Evolutionary conservation across 2,797 vertebrate genomes (phyloP).

Genomic region (Cryptoblepharus egeriae): DNA sequence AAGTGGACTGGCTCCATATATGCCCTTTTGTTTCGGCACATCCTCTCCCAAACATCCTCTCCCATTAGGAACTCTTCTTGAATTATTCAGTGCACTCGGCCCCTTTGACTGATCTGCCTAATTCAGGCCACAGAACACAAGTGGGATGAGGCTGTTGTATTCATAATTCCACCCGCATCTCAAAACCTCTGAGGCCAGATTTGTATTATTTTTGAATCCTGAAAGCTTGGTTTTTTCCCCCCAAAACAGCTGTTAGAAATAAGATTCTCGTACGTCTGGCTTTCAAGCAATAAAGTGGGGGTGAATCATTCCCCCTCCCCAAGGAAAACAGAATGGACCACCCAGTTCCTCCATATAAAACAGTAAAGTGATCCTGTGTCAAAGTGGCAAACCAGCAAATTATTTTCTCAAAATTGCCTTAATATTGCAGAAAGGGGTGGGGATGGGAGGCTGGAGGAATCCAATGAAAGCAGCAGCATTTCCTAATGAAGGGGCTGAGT

Average conservation of each 20-base stretch:
- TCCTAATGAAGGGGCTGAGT: constrained; percentile 21
- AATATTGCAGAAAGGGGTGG: neutral
- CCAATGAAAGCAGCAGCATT: constrained; percentile 16
- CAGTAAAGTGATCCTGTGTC: constrained; percentile 38
- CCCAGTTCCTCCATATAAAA: constrained; percentile 46
- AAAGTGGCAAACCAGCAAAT: constrained; percentile 33
- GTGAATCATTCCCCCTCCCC: constrained; percentile 54
- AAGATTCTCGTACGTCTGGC: constrained; percentile 51
- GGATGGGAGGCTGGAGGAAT: neutral
- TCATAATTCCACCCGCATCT: constrained; percentile 22
- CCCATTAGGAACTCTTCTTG: too few species aligned
- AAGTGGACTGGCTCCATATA: too few species aligned
- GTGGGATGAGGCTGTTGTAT: constrained; percentile 32
- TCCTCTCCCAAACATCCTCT: neutral
- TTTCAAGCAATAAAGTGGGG: constrained; percentile 60
- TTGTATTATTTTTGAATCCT: constrained; percentile 56
- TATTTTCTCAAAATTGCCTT: constrained; percentile 41
- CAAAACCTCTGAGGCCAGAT: constrained; percentile 41
- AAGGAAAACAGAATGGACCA: constrained; percentile 45
- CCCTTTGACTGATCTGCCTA: neutral
- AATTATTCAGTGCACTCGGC: neutral
- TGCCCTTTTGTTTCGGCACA: too few species aligned
- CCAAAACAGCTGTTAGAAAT: constrained; percentile 64
- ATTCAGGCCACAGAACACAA: constrained; percentile 16
- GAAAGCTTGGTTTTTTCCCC: constrained; percentile 49